Percentiles rank a stretch among this genome's conserved stretches.
phyloP scores from a whole-genome alignment of 92 coral and sea anemone species.

The Metridium senile region DNA sequence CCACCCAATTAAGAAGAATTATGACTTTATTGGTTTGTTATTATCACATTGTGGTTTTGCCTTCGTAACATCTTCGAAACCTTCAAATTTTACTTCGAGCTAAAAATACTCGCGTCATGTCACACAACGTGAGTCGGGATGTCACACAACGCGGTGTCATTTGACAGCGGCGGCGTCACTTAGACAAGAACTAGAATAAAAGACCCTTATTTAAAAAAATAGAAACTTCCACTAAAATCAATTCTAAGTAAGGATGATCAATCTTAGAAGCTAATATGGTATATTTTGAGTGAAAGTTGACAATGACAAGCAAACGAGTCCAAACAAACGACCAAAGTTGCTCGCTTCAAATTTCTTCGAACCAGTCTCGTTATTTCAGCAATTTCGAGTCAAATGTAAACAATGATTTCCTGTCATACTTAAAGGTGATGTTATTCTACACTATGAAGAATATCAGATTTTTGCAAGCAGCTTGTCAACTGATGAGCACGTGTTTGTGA shows the following conservation, averaged over 20 bases:
- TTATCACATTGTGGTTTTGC: background rate
- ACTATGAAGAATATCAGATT: slow-evolving; percentile 17
- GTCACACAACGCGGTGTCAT: slow-evolving; percentile 19
- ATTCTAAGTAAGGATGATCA: background rate
- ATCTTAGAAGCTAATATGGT: background rate
- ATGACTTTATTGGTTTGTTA: slow-evolving; percentile 1
- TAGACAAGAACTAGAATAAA: background rate
- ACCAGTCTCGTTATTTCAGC: slow-evolving; percentile 1
- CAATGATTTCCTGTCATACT: slow-evolving; percentile 25
- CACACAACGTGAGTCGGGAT: slow-evolving; percentile 3
- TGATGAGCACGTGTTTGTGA: slow-evolving; percentile 20
- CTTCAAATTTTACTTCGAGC: background rate
- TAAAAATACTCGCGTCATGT: background rate
- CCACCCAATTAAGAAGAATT: background rate
- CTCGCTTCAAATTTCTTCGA: background rate
- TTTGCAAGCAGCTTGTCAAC: slow-evolving; percentile 38
- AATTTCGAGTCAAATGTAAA: slow-evolving; percentile 14
- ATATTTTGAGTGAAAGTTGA: background rate
- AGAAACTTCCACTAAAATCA: background rate
- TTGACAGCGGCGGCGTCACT: slow-evolving; percentile 2
- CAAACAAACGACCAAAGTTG: slow-evolving; percentile 17
- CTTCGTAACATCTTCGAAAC: background rate
- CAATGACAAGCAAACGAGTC: background rate
- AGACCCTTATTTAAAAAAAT: background rate
- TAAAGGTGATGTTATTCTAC: slow-evolving; percentile 18